Percentiles rank a stretch among this genome's conserved stretches.
phyloP scores from a whole-genome alignment of 2,888 invertebrate genomes.

The Rotaria socialis region DNA sequence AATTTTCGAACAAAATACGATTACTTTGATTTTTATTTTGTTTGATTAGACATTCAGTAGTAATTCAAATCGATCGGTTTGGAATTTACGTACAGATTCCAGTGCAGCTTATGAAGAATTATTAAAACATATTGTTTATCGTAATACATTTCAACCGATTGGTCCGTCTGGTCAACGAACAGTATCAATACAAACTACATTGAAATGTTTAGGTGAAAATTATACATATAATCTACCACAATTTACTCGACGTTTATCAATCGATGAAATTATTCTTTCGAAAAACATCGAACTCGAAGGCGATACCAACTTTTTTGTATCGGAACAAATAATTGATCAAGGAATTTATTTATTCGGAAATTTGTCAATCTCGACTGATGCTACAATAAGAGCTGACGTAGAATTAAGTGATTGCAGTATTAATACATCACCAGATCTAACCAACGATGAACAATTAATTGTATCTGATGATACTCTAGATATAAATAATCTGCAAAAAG shows the following conservation, averaged over 20 bases:
- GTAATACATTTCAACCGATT: neutral
- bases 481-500: neutral
- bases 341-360: slow-evolving; percentile 25
- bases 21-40: too few species aligned
- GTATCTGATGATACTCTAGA: neutral
- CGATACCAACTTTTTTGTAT: neutral
- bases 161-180: slow-evolving; percentile 10
- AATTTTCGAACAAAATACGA: too few species aligned
- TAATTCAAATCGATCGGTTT: slow-evolving; percentile 1
- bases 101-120: neutral
- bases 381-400: neutral
- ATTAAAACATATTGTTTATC: slow-evolving; percentile 37
- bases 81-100: slow-evolving; percentile 14
- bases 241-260: neutral
- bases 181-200: neutral
- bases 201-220: slow-evolving; percentile 30
- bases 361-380: neutral
- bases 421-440: neutral
- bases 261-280: neutral
- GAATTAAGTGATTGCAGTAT: slow-evolving; percentile 17
- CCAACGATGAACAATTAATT: neutral
- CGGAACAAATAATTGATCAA: neutral
- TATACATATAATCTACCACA: neutral
- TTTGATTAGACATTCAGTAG: neutral
- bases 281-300: neutral